A percentile compares a stretch with the other conserved stretches of the same genome.
Evolutionary conservation across 2,888 invertebrate species (phyloP).

Genomic region (Cantharis rufa): DNA sequence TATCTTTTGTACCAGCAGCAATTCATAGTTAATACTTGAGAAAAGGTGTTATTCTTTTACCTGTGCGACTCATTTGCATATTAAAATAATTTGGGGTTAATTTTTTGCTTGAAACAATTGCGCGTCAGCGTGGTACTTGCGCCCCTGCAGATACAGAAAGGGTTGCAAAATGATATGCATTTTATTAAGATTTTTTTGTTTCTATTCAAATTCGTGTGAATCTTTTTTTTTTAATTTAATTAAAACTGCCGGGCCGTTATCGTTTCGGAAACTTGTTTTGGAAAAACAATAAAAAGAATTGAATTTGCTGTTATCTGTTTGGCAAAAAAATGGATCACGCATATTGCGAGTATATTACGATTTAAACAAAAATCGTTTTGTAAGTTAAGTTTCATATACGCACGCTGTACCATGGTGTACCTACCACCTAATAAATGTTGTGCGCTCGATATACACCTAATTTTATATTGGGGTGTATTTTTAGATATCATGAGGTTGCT

Average conservation of each 20-base stretch:
- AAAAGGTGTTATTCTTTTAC: conserved; percentile 38
- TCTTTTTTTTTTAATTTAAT: conserved; percentile 41
- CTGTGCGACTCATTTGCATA: conserved; percentile 47
- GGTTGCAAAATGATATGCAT: conserved; percentile 46
- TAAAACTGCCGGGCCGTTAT: conserved; percentile 17
- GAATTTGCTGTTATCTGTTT: not conserved
- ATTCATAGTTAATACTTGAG: conserved; percentile 20
- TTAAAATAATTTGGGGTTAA: conserved; percentile 48
- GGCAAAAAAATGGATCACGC: not conserved
- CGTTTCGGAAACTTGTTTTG: conserved; percentile 13
- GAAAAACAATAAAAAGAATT: not conserved
- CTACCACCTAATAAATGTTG: conserved; percentile 4
- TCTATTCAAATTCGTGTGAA: conserved; percentile 38
- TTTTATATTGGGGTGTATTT: conserved; percentile 31
- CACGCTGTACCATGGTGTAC: conserved; percentile 34
- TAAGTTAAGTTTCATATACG: conserved; percentile 27
- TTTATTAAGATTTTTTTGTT: conserved; percentile 32
- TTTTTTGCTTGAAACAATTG: conserved; percentile 52
- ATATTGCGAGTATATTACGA: conserved; percentile 8
- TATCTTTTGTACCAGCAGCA: conserved; percentile 15
- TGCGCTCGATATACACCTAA: conserved; percentile 33
- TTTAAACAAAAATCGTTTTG: conserved; percentile 23
- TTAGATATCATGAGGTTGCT: conserved; percentile 23
- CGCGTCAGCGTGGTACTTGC: conserved; percentile 33
- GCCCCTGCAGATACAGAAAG: conserved; percentile 28